A percentile compares a stretch with the other conserved stretches of the same genome.
Evolutionary conservation across 1,140 invertebrate genomes (phyloP).

Genomic region (Riptortus pedestris): DNA sequence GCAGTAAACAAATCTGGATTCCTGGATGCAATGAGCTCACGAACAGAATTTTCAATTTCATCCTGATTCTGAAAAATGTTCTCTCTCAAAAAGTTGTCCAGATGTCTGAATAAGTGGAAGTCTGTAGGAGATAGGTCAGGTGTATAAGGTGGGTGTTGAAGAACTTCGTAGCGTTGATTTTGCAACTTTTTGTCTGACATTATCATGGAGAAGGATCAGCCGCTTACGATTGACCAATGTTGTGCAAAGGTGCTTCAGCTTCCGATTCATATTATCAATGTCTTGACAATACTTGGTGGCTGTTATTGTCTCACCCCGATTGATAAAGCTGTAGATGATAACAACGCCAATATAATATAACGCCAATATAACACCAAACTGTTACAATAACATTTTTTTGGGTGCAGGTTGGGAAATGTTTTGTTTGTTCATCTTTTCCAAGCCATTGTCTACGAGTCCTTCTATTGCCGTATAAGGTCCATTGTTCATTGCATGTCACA

Average conservation of each 20-base stretch:
- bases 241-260: background rate
- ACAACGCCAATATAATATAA: background rate
- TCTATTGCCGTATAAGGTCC: background rate
- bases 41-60: too few relatives aligned
- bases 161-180: background rate
- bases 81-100: too few relatives aligned
- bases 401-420: background rate
- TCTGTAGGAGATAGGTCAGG: too few relatives aligned
- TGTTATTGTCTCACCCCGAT: background rate
- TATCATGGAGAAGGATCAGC: background rate
- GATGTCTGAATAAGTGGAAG: too few relatives aligned
- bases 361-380: background rate
- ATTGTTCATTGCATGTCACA: too few relatives aligned
- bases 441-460: background rate
- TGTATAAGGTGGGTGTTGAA: too few relatives aligned
- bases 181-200: background rate
- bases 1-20: too few relatives aligned
- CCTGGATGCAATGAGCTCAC: too few relatives aligned
- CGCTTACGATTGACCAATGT: background rate
- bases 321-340: background rate
- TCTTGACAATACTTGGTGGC: background rate
- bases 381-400: background rate
- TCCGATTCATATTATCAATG: background rate
- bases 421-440: background rate
- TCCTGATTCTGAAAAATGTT: too few relatives aligned